Evolutionary conservation across 2,888 invertebrate genomes (phyloP).

Genomic region (Proisotoma minuta): DNA sequence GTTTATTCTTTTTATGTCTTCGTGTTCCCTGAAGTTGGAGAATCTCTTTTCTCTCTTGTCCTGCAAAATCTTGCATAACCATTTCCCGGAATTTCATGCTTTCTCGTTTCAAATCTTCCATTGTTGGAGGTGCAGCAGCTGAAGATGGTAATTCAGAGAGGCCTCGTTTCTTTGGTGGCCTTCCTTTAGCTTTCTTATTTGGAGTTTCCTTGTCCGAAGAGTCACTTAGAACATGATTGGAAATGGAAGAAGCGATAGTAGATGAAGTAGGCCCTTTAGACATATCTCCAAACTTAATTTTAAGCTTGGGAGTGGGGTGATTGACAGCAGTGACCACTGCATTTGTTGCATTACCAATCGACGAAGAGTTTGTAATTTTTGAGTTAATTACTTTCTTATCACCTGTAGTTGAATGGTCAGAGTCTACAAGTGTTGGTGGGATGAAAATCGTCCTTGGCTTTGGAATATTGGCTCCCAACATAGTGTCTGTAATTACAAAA

Average conservation of each 20-base stretch:
- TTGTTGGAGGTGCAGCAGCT: constrained; percentile 57
- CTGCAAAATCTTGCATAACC: constrained; percentile 78
- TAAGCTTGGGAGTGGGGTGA: constrained; percentile 48
- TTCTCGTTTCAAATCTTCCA: constrained; percentile 75
- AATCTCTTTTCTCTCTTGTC: constrained; percentile 58
- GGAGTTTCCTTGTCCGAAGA: constrained; percentile 44
- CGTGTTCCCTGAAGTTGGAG: constrained; percentile 37
- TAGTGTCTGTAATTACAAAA: no score
- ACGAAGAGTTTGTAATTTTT: neutral
- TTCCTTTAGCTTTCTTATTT: constrained; percentile 50
- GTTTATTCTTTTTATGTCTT: constrained; percentile 48
- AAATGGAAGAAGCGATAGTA: neutral
- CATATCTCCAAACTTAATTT: constrained; percentile 47
- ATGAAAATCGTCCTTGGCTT: constrained; percentile 47
- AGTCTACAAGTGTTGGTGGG: constrained; percentile 44
- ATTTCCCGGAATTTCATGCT: constrained; percentile 80
- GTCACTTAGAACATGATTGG: constrained; percentile 37
- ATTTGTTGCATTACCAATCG: constrained; percentile 13
- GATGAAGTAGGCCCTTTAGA: constrained; percentile 5
- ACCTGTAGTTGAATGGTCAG: constrained; percentile 19
- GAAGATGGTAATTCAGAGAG: constrained; percentile 22
- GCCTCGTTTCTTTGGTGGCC: constrained; percentile 76
- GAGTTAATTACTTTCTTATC: neutral
- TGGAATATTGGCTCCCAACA: no score
- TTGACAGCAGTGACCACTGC: constrained; percentile 37